A percentile compares a stretch with the other conserved stretches of the same genome.
Evolutionary conservation across 2,797 vertebrate species (phyloP).

Genomic region (Coluber constrictor): DNA sequence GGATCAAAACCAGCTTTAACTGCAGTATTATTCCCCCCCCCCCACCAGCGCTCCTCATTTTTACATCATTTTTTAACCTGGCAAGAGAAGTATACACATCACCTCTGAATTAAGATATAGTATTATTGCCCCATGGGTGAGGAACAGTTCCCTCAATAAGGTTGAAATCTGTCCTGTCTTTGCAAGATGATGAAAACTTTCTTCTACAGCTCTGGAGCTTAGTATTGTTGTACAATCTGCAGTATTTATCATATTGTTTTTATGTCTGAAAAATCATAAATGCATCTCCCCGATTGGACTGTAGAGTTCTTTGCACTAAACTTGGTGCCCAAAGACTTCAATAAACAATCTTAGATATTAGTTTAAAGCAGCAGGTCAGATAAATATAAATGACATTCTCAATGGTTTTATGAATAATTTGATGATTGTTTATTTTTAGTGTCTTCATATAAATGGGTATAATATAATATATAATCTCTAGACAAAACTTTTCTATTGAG

Average conservation of each 20-base stretch:
- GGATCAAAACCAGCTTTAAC: slow-evolving; percentile 18
- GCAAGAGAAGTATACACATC: slow-evolving; percentile 23
- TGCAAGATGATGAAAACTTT: neutral
- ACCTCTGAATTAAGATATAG: neutral
- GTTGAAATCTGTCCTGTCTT: neutral
- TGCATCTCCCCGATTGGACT: neutral
- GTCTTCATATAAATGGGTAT: neutral
- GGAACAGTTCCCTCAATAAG: neutral
- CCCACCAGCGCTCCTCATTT: slow-evolving; percentile 11
- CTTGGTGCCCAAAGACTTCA: neutral
- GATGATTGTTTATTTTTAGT: neutral
- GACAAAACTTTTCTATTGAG: neutral
- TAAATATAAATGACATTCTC: neutral
- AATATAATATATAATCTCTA: neutral
- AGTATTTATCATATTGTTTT: neutral
- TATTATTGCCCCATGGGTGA: neutral
- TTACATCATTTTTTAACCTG: slow-evolving; percentile 40
- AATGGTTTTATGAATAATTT: neutral
- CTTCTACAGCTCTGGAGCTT: neutral
- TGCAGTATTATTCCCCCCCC: slow-evolving; percentile 31
- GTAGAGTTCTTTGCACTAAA: neutral
- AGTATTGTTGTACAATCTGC: neutral
- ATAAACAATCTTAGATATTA: neutral
- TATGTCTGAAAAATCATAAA: neutral
- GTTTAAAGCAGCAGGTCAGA: neutral